A percentile compares a stretch with the other conserved stretches of the same genome.
phyloP scores from a whole-genome alignment of 2,113 vertebrate species.

The Malurus alboscapulatus region DNA sequence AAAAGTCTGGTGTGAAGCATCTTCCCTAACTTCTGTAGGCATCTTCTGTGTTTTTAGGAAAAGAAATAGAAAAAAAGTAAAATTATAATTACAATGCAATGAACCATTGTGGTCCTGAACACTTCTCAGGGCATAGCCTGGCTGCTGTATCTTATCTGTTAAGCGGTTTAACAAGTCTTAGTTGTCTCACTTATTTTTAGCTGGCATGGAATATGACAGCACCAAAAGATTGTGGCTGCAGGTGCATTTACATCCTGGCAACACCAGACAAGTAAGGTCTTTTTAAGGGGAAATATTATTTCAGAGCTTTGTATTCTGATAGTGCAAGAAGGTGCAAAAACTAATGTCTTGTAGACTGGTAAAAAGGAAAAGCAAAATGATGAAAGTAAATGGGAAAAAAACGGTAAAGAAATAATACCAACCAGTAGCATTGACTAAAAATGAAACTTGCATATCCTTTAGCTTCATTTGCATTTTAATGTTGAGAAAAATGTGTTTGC shows the following conservation, averaged over 20 bases:
- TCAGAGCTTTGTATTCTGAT: neutral
- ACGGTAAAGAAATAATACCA: neutral
- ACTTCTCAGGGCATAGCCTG: neutral
- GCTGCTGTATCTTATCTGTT: constrained; percentile 44
- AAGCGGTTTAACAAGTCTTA: constrained; percentile 59
- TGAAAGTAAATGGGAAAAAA: neutral
- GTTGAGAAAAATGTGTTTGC: neutral
- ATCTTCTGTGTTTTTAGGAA: neutral
- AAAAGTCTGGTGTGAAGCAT: neutral
- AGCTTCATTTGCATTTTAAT: neutral
- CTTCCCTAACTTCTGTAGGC: neutral
- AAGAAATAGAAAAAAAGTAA: neutral
- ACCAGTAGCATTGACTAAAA: neutral
- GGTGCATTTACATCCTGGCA: neutral
- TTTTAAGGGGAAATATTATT: neutral
- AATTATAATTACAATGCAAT: neutral
- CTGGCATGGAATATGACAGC: neutral
- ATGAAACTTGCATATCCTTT: neutral
- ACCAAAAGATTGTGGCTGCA: neutral
- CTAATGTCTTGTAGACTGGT: neutral
- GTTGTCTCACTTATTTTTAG: constrained; percentile 59
- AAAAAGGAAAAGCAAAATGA: neutral
- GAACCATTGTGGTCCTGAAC: neutral
- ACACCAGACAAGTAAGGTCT: neutral
- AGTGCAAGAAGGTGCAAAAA: neutral